Base-by-base conservation (phyloP, 1,140 invertebrate genomes). In the Euwallacea similis region DNA sequence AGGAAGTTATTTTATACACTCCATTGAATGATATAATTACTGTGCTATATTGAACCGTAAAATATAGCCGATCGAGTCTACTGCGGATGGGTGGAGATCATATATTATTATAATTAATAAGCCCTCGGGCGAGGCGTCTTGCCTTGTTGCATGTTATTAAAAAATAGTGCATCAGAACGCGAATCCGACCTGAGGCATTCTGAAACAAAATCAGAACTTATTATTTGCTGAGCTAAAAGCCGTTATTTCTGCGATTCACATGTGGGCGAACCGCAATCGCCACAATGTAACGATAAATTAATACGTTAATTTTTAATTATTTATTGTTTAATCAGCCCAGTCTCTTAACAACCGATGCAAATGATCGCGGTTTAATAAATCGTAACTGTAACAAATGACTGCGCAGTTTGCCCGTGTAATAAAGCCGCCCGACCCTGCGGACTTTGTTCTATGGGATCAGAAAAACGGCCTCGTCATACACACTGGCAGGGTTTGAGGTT, bases 261-360 rank as follows among this genome's bases (percentile, higher is more conserved):
- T 13, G 56, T 59, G 13, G 56, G 56, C 56, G 56, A 41, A 11
- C 7, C 33, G 42, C 56, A 59, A 59, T 59, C 56, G 41, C 42
- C n/a, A 59, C 21, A 33, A 33, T 33, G 21, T 33, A 41, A 59
- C 42, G 11, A 59, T 59, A 59, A 59, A 59, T 59, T 15, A 59
- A 59, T 42, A 11, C 42, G 42, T 59, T 42, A 41, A 59, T 59
- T 59, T 59, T 59, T 59, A 59, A 59, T 59, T 59, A 59, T 59
- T 42, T 41, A 59, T 33, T 33, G 21, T 33, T 33, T 33, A 33
- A 59, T 59, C 16, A 59, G 13, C 21, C 56, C 56, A 42, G 10
- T 59, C 41, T 59, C 41, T 42, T 42, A 33, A 59, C 16, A 9
- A 41, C 16, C 7, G 41, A 59, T 42, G 16, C 56, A 42, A 59